Percentiles rank a stretch among this genome's conserved stretches.
Evolutionary conservation across 2,888 invertebrate species (phyloP).

Genomic region (Geotrupes spiniger): DNA sequence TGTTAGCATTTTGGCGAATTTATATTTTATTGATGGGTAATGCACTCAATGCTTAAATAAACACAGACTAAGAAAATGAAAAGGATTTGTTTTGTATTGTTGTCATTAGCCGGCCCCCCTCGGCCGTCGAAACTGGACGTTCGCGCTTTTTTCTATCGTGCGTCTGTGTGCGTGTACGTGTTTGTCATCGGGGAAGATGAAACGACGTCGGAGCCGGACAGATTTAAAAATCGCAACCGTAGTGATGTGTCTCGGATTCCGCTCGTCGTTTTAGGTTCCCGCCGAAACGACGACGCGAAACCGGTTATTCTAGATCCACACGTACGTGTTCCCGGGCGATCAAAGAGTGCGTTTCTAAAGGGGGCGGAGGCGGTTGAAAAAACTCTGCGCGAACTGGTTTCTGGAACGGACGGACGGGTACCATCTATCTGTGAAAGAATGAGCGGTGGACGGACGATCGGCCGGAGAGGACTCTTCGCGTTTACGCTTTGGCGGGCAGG

Average conservation of each 20-base stretch:
- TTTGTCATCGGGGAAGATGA: not conserved
- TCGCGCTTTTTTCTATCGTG: no score
- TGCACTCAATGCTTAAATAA: no score
- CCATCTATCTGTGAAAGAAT: constrained; percentile 11
- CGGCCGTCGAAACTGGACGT: no score
- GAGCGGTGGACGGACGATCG: constrained; percentile 20
- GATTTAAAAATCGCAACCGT: no score
- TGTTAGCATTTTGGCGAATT: no score
- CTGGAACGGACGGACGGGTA: constrained; percentile 14
- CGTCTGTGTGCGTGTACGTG: no score
- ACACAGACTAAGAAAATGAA: no score
- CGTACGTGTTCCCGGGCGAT: constrained; percentile 32
- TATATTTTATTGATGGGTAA: no score
- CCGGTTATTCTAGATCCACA: constrained; percentile 47
- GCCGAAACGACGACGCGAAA: constrained; percentile 35
- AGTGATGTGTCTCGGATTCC: no score
- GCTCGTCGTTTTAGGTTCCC: constrained; percentile 26
- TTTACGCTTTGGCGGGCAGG: constrained; percentile 4
- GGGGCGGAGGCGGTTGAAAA: constrained; percentile 50
- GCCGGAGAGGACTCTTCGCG: constrained; percentile 7
- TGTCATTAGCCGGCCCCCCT: no score
- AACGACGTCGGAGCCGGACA: no score
- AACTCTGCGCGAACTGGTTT: constrained; percentile 25
- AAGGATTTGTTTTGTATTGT: no score
- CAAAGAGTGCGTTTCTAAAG: constrained; percentile 34